Base-by-base conservation (phyloP, 2,888 invertebrate species). In the Camptogramma bilineatum region DNA sequence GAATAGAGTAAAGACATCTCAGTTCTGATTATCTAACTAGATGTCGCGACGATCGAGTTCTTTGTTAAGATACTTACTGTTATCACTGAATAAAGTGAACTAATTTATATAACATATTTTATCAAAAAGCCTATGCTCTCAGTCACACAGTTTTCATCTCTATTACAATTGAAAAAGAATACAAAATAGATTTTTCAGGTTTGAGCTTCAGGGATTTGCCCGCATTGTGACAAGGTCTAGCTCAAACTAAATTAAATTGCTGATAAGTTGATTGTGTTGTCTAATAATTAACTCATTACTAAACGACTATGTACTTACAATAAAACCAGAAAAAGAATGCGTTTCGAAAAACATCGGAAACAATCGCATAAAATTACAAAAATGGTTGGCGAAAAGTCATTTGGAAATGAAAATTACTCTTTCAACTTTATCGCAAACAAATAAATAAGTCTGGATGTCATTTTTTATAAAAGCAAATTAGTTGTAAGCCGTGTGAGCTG, bases 171-270 rank as follows among this genome's bases (percentile, higher is more conserved):
- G 10, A 21, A 7, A 50, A 50, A 48, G 9, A 42, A 50, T 48
- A 24, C 48, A 34, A n/a, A 31, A 46, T 52, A 13, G 39, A 21
- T 60, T 50, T 63, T 31, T 21, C 28, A 21, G 66, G 53, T n/a
- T n/a, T 56, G 63, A 48, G 48, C 44, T 46, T 56, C 64, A 31
- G 9, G 68, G 57, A 17, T 59, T 52, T 2, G 68, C 66, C 66
- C 66, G 62, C 62, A 66, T 66, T 8, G 44, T 47, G 56, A 57
- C 60, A 63, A 63, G 63, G 60, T 13, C 62, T 74, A 58, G n/a
- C n/a, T 51, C 9, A 16, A 52, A 51, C 39, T 51, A 75, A 28
- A 48, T 52, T 44, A 59, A 16, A 34, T 53, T 55, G 4, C 9
- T 48, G 56, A 56, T 56, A 39, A 56, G 16, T 24, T n/a, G 19